phyloP scores from a whole-genome alignment of 2,113 vertebrate genomes.

The Xiphorhynchus elegans region DNA sequence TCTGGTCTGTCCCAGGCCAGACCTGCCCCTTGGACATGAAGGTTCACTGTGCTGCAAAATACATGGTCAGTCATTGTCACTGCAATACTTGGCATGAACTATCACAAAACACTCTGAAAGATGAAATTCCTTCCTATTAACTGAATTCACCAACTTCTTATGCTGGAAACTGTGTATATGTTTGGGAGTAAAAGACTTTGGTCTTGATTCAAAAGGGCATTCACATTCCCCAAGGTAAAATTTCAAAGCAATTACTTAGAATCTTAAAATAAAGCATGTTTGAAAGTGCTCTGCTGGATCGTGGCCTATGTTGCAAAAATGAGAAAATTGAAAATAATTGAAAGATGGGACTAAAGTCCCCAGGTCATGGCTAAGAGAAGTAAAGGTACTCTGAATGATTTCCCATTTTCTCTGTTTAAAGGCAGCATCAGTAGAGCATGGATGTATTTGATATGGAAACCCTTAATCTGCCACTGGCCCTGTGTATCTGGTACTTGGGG shows the following conservation, averaged over 20 bases:
- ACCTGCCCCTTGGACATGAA: rapidly evolving
- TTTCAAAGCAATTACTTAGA: neutral
- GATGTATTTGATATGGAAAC: neutral
- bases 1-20: neutral
- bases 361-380: neutral
- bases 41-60: neutral
- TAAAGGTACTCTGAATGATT: neutral
- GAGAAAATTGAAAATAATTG: neutral
- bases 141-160: neutral
- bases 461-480: neutral
- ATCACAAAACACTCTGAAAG: neutral
- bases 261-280: conserved; percentile 15
- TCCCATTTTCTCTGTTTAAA: neutral
- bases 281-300: neutral
- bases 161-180: neutral
- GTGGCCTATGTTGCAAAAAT: neutral
- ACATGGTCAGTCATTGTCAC: neutral
- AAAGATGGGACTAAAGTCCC: neutral
- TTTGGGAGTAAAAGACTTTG: neutral
- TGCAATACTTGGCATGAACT: neutral
- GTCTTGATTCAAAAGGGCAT: neutral
- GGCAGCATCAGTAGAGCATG: neutral
- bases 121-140: neutral
- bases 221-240: neutral
- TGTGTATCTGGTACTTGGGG: neutral